Percentiles rank a stretch among this genome's conserved stretches.
These are phyloP conservation scores for Parnassius apollo DNA, from an alignment of 2,888 invertebrate species.

Conservation along the genomic window DNA sequence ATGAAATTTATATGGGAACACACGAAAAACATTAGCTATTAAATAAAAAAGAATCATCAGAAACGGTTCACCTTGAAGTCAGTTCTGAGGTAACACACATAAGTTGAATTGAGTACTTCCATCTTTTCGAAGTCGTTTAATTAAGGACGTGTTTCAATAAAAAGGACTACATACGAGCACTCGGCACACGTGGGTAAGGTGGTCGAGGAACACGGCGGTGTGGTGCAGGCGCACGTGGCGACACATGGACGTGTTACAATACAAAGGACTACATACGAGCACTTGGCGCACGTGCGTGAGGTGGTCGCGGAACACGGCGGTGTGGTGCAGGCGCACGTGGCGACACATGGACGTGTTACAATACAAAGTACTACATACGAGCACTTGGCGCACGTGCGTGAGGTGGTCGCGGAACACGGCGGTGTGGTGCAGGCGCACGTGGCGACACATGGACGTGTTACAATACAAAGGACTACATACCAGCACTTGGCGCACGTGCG, in stretches of 20 bases:
- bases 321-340: constrained; percentile 85
- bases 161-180: constrained; percentile 39
- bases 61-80: no score
- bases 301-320: no score
- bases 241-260: constrained; percentile 62
- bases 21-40: no score
- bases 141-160: no score
- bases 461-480: constrained; percentile 46
- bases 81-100: no score
- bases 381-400: constrained; percentile 55
- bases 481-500: no score
- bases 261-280: constrained; percentile 32
- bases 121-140: no score
- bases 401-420: constrained; percentile 79
- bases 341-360: constrained; percentile 71
- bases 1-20: no score
- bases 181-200: constrained; percentile 54
- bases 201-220: constrained; percentile 80
- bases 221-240: constrained; percentile 88
- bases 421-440: constrained; percentile 87
- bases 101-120: no score
- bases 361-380: constrained; percentile 64
- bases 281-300: constrained; percentile 57
- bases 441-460: constrained; percentile 77
- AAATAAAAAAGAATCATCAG: no score